Conservation (phyloP, 2,888 invertebrate species). For the Cerceris rybyensis region DNA sequence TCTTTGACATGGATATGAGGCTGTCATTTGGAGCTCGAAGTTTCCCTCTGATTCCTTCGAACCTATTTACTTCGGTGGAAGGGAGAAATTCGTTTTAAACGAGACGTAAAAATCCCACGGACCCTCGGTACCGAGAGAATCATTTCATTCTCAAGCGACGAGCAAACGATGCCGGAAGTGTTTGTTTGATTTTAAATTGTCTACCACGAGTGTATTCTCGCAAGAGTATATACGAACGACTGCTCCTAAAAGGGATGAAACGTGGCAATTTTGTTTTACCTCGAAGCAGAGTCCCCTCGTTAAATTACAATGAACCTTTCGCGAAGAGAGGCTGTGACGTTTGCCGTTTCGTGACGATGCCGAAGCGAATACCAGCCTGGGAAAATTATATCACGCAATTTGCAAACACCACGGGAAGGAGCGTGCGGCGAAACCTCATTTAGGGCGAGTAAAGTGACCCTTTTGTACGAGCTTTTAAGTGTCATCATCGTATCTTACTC, state of each 20-base stretch:
- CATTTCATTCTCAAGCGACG: not conserved
- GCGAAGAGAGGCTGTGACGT: not conserved
- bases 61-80: not conserved
- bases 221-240: not conserved
- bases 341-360: not conserved
- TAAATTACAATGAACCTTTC: not conserved
- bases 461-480: constrained; percentile 46
- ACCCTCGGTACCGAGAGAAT: not conserved
- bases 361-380: not conserved
- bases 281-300: not conserved
- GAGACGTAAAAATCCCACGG: not conserved
- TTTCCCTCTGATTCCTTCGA: constrained; percentile 25
- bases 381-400: constrained; percentile 42
- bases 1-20: constrained; percentile 57
- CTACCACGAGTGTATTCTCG: too few species aligned
- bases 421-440: constrained; percentile 50
- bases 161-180: too few species aligned
- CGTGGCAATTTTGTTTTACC: not conserved
- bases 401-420: constrained; percentile 28
- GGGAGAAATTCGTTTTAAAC: constrained; percentile 12
- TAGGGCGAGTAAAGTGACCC: constrained; percentile 48
- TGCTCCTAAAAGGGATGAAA: not conserved
- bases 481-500: constrained; percentile 26
- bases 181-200: too few species aligned
- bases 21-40: constrained; percentile 31